These are phyloP conservation scores for Anomalospiza imberbis DNA, from an alignment of 2,797 vertebrate species.

Conservation along the genomic window DNA sequence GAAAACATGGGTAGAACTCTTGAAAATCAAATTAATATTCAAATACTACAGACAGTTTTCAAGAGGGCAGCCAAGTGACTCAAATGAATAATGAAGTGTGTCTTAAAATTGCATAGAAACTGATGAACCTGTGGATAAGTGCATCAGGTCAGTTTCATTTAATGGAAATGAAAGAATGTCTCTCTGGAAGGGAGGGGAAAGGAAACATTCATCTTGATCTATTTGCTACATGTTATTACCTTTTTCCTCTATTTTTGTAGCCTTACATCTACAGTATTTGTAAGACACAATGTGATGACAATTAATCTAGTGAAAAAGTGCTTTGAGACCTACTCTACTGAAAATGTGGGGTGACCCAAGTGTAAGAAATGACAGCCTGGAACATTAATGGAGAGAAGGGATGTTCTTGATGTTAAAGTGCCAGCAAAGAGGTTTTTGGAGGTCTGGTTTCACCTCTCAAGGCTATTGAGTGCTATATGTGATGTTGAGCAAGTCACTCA, in stretches of 20 bases:
- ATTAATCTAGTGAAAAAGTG: background rate
- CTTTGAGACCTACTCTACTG: background rate
- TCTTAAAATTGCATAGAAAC: slow-evolving; percentile 5
- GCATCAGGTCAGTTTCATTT: background rate
- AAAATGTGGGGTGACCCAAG: background rate
- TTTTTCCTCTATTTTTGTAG: background rate
- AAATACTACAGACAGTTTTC: slow-evolving; percentile 51
- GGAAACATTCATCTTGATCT: background rate
- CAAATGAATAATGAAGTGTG: slow-evolving; percentile 57
- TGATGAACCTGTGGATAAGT: background rate
- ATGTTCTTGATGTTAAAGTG: background rate
- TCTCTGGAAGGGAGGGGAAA: background rate
- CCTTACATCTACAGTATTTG: background rate
- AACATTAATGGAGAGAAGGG: background rate
- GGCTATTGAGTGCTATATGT: background rate
- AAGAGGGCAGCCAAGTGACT: slow-evolving; percentile 53
- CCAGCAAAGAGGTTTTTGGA: background rate
- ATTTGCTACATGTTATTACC: background rate
- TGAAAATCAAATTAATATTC: slow-evolving; percentile 62
- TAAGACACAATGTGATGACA: background rate
- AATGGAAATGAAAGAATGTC: background rate
- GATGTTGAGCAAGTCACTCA: background rate
- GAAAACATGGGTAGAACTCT: slow-evolving; percentile 50
- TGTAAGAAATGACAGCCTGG: background rate
- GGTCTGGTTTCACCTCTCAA: background rate